Base-by-base conservation (phyloP, 2,797 vertebrate genomes). In the Scolopax rusticola region DNA sequence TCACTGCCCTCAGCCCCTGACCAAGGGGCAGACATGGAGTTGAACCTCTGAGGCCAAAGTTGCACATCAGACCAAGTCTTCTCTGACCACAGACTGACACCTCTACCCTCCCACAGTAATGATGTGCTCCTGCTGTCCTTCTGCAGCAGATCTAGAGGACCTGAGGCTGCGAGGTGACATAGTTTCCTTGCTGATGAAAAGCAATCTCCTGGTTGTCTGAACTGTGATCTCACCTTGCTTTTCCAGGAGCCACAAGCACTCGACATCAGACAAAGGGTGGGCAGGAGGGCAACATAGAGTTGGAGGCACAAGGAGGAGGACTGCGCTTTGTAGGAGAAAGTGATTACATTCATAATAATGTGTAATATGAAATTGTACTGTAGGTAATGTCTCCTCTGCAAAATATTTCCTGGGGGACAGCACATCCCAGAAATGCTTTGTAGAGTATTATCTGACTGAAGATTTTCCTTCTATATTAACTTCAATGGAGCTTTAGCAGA, bases 101-200 rank as follows among this genome's bases (percentile, higher is more conserved):
- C 15, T 57, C 45, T 69, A 38, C 15, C 4, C 11, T 56, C 21
- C 59, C 41, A 11, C 38, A 15, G 28, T 4, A 41, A 41, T 0
- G 0, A 9, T 1, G 1, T 30, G 38, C 13, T 63, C 63, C 12
- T 0, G 0, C 24, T 27, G 23, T 27, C 27, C 59, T 43, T 27
- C 38, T 63, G 80, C 63, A 65, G 33, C 14, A 54, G 6, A 6
- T 2, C 27, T 54, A 59, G 59, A 36, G 41, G 23, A 70, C 23
- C 5, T 20, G 56, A 73, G 47, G 21, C 38, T 86, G 43, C 1
- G 2, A 33, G 36, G 14, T 18, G 19, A 61, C 56, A 47, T 8
- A 11, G 8, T 68, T 81, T n/a, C 38, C 77, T 48, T 47, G n/a
- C 27, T 67, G 27, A 27, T 7, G 3, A n/a, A 43, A 89, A 82